Evolutionary conservation across 2,797 vertebrate species (phyloP).

Genomic region (Thripadectes ignobilis): DNA sequence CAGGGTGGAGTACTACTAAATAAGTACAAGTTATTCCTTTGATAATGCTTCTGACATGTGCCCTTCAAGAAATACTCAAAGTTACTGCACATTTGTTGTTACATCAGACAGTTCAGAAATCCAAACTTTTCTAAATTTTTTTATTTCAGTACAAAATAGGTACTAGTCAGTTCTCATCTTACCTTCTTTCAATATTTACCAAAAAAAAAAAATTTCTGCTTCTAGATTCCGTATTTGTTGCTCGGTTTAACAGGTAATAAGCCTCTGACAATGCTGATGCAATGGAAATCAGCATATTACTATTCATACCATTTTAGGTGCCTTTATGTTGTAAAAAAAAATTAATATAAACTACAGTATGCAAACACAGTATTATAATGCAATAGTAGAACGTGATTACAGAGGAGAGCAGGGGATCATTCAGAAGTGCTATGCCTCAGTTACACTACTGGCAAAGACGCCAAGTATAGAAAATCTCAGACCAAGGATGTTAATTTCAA

Average conservation of each 20-base stretch:
- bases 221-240: not conserved
- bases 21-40: not conserved
- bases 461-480: not conserved
- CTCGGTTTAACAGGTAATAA: not conserved
- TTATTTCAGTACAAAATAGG: not conserved
- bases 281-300: not conserved
- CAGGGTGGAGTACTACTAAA: not conserved
- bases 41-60: not conserved
- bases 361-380: not conserved
- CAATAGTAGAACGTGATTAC: not conserved
- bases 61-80: not conserved
- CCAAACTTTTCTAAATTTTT: not conserved
- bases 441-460: not conserved
- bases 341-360: not conserved
- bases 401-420: fast-evolving
- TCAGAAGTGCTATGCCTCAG: not conserved
- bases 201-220: not conserved
- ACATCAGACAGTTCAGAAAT: not conserved
- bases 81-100: not conserved
- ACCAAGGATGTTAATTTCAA: not conserved
- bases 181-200: not conserved
- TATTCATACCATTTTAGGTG: not conserved
- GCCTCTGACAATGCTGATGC: not conserved
- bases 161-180: not conserved
- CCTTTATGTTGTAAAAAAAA: not conserved